Evolutionary conservation across 1,140 invertebrate species (phyloP).

Genomic region (Lucilia sericata): DNA sequence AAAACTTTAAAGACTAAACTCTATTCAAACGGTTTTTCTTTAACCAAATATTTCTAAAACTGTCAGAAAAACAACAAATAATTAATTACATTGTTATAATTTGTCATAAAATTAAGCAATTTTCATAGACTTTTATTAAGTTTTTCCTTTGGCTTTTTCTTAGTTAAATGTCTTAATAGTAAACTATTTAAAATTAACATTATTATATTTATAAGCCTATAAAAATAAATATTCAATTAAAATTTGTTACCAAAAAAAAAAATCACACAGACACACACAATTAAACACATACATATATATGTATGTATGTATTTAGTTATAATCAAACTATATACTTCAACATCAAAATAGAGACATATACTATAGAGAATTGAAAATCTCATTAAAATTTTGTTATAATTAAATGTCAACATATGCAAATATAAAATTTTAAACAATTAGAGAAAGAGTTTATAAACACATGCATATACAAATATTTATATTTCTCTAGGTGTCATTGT

Average conservation of each 20-base stretch:
- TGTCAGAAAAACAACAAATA: too few relatives aligned
- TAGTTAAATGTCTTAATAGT: background rate
- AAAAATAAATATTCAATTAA: background rate
- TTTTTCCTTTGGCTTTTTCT: background rate
- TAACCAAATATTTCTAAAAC: too few relatives aligned
- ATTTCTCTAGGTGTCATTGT: background rate
- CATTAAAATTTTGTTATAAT: constrained; percentile 39
- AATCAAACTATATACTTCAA: too few relatives aligned
- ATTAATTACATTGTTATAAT: too few relatives aligned
- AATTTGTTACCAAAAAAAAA: background rate
- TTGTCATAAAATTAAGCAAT: too few relatives aligned
- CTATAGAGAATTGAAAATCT: constrained; percentile 12
- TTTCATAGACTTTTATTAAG: too few relatives aligned
- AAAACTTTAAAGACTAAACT: too few relatives aligned
- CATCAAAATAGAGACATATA: background rate
- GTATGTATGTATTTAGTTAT: background rate
- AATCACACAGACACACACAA: background rate
- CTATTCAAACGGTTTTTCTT: too few relatives aligned
- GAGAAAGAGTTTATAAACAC: background rate
- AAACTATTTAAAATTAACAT: background rate
- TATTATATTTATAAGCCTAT: background rate
- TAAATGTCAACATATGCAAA: constrained; percentile 42
- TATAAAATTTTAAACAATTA: constrained; percentile 24
- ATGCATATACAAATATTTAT: background rate
- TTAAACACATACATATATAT: too few relatives aligned